Evolutionary conservation across 2,888 invertebrate genomes (phyloP).

Genomic region (Tortricodes alternella): DNA sequence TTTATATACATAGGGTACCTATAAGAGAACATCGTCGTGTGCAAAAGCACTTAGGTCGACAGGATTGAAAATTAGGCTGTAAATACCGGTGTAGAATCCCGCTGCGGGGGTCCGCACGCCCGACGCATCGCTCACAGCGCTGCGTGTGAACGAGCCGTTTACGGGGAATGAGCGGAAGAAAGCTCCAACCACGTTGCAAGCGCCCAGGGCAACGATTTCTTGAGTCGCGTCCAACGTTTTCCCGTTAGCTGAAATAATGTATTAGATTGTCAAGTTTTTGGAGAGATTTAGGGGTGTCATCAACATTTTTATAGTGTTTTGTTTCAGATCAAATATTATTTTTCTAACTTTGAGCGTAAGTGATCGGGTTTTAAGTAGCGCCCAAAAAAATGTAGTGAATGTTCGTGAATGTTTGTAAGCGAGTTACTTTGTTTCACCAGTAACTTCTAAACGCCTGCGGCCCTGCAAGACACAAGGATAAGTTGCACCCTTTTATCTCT

Average conservation of each 20-base stretch:
- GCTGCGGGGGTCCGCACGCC: conserved; percentile 90
- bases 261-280: not conserved
- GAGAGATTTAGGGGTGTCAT: not conserved
- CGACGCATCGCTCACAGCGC: conserved; percentile 91
- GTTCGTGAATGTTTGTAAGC: too few relatives aligned
- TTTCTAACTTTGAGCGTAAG: not conserved
- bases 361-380: too few relatives aligned
- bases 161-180: conserved; percentile 91
- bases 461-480: too few relatives aligned
- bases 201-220: conserved; percentile 90
- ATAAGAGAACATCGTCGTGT: too few relatives aligned
- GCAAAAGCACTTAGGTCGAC: too few relatives aligned
- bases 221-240: conserved; percentile 89
- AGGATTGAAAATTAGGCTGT: conserved; percentile 6
- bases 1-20: too few relatives aligned
- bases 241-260: conserved; percentile 83
- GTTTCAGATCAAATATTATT: not conserved
- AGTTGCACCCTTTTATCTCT: too few relatives aligned
- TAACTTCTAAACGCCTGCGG: too few relatives aligned
- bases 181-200: conserved; percentile 88
- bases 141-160: conserved; percentile 88
- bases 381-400: too few relatives aligned
- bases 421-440: too few relatives aligned
- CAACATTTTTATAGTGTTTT: not conserved
- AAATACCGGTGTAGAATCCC: conserved; percentile 87